phyloP scores from a whole-genome alignment of 1,140 invertebrate species.

The Drosophila hydei region DNA sequence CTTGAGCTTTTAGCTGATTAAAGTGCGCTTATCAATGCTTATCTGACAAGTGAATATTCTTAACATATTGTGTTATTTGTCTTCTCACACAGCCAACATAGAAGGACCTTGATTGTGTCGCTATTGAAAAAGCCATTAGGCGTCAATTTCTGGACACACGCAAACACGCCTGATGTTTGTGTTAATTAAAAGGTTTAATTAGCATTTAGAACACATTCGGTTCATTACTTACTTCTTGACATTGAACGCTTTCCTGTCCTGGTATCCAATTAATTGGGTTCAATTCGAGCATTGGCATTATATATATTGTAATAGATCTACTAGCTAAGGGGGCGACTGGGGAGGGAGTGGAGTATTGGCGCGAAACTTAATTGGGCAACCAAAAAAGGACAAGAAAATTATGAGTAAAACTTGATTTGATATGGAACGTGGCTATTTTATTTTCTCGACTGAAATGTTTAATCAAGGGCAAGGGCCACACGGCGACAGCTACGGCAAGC shows the following conservation, averaged over 20 bases:
- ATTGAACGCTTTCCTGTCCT: conserved; percentile 61
- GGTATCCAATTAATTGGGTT: conserved; percentile 64
- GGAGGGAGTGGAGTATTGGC: neutral
- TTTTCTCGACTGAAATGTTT: conserved; percentile 16
- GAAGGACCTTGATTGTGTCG: neutral
- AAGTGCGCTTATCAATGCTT: conserved; percentile 10
- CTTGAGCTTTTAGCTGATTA: conserved; percentile 2
- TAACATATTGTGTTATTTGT: neutral
- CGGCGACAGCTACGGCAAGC: conserved; percentile 2
- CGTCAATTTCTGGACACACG: too few species aligned
- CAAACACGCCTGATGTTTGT: neutral
- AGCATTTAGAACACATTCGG: conserved; percentile 1
- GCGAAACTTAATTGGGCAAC: conserved; percentile 4
- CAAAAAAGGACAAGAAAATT: conserved; percentile 1
- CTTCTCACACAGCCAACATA: neutral
- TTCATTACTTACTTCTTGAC: conserved; percentile 79
- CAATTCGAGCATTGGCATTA: conserved; percentile 66
- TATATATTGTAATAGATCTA: conserved; percentile 15
- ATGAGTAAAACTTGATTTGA: conserved; percentile 2
- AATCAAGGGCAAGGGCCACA: conserved; percentile 37
- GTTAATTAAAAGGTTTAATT: conserved; percentile 20
- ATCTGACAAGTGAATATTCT: neutral
- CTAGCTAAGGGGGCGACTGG: neutral
- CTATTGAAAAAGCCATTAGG: neutral
- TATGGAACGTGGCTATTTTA: neutral